phyloP scores from a whole-genome alignment of 2,113 vertebrate genomes.

The human region GRCh38 chr1:216043501-216044000 shows the following conservation, averaged over 20 bases:
- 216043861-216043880: background rate
- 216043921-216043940: background rate
- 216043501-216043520: background rate
- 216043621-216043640: background rate
- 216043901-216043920: background rate
- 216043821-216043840: too few species aligned
- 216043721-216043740: background rate
- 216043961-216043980: background rate
- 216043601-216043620: rapidly evolving
- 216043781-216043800: background rate
- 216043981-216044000: background rate
- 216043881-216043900: background rate
- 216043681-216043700: too few species aligned
- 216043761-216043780: background rate
- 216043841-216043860: rapidly evolving
- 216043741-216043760: background rate
- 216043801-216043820: rapidly evolving
- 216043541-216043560: too few species aligned
- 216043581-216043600: background rate
- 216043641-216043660: background rate
- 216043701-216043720: background rate
- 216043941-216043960: background rate
- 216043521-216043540: background rate
- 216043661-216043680: background rate
- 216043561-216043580: background rate